phyloP scores from a whole-genome alignment of 2,888 invertebrate genomes.

The Colletes collaris region DNA sequence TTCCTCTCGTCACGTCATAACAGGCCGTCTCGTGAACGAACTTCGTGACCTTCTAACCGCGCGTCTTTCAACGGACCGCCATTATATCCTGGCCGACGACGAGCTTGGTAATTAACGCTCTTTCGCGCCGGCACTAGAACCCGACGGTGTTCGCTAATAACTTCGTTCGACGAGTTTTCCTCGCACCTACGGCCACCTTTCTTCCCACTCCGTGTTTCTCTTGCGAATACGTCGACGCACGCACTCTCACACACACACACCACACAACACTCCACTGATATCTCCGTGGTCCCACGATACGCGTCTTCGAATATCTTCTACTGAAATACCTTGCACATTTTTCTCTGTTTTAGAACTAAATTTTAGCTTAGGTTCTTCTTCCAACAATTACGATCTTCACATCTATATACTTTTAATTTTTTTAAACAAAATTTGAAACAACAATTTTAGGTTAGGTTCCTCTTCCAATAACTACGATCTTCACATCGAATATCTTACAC shows the following conservation, averaged over 20 bases:
- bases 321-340: too few species aligned
- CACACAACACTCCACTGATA: too few species aligned
- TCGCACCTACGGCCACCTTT: not conserved
- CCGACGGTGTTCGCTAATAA: slow-evolving; percentile 60
- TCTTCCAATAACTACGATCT: too few species aligned
- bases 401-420: too few species aligned
- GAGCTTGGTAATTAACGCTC: slow-evolving; percentile 69
- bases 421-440: too few species aligned
- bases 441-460: too few species aligned
- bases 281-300: too few species aligned
- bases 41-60: slow-evolving; percentile 23
- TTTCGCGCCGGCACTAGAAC: slow-evolving; percentile 53
- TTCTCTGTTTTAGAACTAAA: too few species aligned
- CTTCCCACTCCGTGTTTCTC: not conserved
- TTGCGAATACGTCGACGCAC: not conserved
- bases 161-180: slow-evolving; percentile 52
- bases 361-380: too few species aligned
- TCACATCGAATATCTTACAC: too few species aligned
- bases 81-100: slow-evolving; percentile 64
- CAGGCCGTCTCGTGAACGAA: slow-evolving; percentile 41
- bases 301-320: too few species aligned
- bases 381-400: too few species aligned
- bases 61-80: slow-evolving; percentile 72
- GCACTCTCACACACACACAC: not conserved
- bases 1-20: slow-evolving; percentile 67